Percentiles rank a stretch among this genome's conserved stretches.
These are phyloP conservation scores for Bombus haemorrhoidalis DNA, from an alignment of 1,140 invertebrate species.

Conservation along the genomic window DNA sequence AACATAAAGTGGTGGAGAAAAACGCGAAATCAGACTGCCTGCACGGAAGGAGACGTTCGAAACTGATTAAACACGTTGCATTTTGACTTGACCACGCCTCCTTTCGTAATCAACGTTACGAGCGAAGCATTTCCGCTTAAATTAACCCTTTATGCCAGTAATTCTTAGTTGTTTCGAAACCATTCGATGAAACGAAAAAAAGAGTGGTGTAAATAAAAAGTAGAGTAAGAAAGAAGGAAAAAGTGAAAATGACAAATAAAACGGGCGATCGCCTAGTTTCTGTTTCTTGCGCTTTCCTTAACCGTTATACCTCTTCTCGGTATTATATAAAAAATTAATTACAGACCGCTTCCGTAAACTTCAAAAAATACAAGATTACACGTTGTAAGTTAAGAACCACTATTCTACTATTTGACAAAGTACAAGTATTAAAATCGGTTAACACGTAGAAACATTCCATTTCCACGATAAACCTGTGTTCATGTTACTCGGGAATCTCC, in stretches of 20 bases:
- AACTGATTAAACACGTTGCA: background rate
- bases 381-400: conserved; percentile 20
- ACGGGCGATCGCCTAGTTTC: background rate
- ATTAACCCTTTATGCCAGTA: conserved; percentile 25
- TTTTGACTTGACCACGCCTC: background rate
- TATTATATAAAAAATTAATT: conserved; percentile 28
- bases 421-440: conserved; percentile 34
- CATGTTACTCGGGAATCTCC: background rate
- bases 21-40: conserved; percentile 38
- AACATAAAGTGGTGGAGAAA: conserved; percentile 55
- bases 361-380: conserved; percentile 33
- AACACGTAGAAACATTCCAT: background rate
- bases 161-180: conserved; percentile 10
- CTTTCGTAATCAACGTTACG: background rate
- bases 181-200: background rate
- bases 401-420: conserved; percentile 29
- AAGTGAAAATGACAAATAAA: background rate
- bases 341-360: background rate
- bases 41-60: conserved; percentile 42
- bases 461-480: background rate
- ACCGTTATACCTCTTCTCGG: background rate
- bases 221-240: background rate
- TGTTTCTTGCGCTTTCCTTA: background rate
- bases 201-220: too few species aligned
- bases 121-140: background rate